Evolutionary conservation across 37 sponge, comb jelly and placozoan genomes (phyloP), one percentile per base, ranked within the genome.

Genomic region (Cliona cf. orientalis): DNA sequence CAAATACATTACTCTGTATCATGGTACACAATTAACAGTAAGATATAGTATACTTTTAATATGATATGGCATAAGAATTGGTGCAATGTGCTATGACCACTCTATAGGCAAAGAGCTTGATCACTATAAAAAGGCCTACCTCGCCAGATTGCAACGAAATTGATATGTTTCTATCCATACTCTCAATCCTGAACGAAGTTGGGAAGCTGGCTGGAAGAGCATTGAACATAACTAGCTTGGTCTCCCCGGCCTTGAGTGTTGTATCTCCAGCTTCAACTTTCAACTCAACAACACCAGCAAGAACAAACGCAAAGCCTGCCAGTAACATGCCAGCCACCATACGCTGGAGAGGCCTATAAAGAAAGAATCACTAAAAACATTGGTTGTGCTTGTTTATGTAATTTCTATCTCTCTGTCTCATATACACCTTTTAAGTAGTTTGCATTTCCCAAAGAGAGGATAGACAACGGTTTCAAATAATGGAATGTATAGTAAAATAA

Each of bases 401-500:
- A n/a, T n/a, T n/a, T n/a, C n/a, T n/a, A n/a, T n/a, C n/a, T n/a
- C n/a, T 49, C 14, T 17, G 17, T 49, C 55, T 49, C 55, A 49
- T 2, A 78, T 76, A 0, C 46, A 91, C 91, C 66, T 88, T 42
- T 70, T 81, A 11, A 93, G 67, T 1, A 99, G 70, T 7, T 80
- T 83, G 40, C 84, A 87, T 43, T 80, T 81, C 19, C 63, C 82
- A 29, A 94, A 63, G 1, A 94, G 42, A 19, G 99, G 99, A 72
- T 99, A 99, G 34, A 99, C 83, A 0, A 94, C 40, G 5, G 84
- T 31, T 61, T 99, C 97, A 78, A 99, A 99, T 3, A 97, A 29
- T 1, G 99, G 99, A 57, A 99, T 99, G 63, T 92, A 87, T 25
- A 92, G 61, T 28, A 99, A 80, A 60, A 99, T 96, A 35, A 97